Percentiles rank a stretch among this genome's conserved stretches.
Evolutionary conservation across 2,888 invertebrate genomes (phyloP).

Genomic region (Amphipoea lucens): DNA sequence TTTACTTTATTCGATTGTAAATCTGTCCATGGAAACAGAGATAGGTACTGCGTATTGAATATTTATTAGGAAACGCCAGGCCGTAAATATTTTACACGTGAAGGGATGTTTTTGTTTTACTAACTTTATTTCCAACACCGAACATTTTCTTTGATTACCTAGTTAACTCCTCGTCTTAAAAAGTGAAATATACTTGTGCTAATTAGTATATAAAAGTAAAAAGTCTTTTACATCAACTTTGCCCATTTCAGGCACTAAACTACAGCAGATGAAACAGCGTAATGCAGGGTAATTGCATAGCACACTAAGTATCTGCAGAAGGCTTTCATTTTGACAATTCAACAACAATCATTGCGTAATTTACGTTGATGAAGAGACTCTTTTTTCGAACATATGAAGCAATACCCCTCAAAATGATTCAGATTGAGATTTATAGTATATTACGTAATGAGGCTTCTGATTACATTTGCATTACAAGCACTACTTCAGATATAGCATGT

Average conservation of each 20-base stretch:
- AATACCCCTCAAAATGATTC: background rate
- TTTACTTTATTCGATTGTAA: slow-evolving; percentile 10
- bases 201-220: background rate
- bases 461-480: slow-evolving; percentile 22
- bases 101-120: background rate
- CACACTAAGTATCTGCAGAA: too few relatives aligned
- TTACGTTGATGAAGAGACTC: background rate
- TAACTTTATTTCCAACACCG: background rate
- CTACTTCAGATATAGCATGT: slow-evolving; percentile 1
- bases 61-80: background rate
- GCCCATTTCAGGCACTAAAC: background rate
- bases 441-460: background rate
- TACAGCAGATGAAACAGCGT: background rate
- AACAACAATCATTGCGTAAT: background rate
- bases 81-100: slow-evolving; percentile 6
- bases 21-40: background rate
- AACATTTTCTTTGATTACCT: background rate
- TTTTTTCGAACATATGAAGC: background rate
- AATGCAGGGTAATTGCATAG: background rate
- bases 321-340: background rate
- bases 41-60: background rate
- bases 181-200: background rate
- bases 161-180: background rate
- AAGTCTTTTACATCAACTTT: background rate
- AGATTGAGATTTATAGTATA: background rate